A percentile compares a stretch with the other conserved stretches of the same genome.
These are phyloP conservation scores for Ciconia maguari DNA, from an alignment of 2,113 vertebrate genomes.

Conservation along the genomic window DNA sequence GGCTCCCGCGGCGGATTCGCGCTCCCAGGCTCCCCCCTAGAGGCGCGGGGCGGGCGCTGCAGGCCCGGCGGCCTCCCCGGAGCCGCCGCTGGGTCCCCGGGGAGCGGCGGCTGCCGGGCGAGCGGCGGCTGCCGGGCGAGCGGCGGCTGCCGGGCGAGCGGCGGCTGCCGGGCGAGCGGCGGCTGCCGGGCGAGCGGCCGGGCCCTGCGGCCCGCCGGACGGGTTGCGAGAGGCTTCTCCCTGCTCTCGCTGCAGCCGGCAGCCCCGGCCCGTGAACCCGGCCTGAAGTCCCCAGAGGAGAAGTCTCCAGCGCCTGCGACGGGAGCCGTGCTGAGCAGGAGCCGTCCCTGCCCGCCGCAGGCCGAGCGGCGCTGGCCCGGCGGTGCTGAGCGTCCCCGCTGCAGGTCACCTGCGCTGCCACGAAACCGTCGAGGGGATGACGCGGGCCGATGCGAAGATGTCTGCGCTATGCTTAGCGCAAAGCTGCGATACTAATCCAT, in stretches of 20 bases:
- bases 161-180: neutral
- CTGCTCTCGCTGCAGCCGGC: neutral
- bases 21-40: neutral
- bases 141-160: neutral
- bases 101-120: too few relatives aligned
- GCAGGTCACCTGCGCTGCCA: neutral
- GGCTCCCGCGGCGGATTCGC: neutral
- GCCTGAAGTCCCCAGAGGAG: too few relatives aligned
- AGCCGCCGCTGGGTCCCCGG: too few relatives aligned
- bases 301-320: too few relatives aligned
- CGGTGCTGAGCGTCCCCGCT: neutral
- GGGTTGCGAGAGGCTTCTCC: neutral
- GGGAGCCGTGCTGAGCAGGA: neutral
- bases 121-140: neutral
- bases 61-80: neutral
- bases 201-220: too few relatives aligned
- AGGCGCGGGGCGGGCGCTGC: neutral
- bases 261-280: neutral
- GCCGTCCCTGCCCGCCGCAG: neutral
- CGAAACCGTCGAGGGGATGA: too few relatives aligned
- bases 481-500: neutral
- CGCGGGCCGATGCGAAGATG: neutral
- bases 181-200: neutral
- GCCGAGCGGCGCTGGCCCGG: too few relatives aligned
- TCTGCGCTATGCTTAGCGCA: neutral